Conservation (phyloP, 2,113 vertebrate species). For the Acanthisitta chloris region DNA sequence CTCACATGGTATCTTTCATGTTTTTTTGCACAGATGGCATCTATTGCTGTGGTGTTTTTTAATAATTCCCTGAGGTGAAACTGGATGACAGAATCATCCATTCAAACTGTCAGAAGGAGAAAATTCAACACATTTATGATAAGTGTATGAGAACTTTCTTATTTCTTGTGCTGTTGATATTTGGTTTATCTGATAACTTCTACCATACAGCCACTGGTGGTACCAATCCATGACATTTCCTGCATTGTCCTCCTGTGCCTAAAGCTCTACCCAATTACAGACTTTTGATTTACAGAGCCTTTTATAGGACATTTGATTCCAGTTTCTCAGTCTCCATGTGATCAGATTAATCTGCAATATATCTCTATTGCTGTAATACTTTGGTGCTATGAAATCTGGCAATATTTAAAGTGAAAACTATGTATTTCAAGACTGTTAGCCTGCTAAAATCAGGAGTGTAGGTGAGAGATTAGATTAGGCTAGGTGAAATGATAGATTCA, state of each 20-base stretch:
- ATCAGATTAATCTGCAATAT: neutral
- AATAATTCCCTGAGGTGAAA: conserved; percentile 20
- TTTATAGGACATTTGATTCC: neutral
- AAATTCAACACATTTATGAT: neutral
- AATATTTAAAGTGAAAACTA: neutral
- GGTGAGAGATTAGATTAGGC: neutral
- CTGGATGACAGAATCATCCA: neutral
- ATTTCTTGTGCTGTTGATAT: neutral
- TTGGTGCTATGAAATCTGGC: neutral
- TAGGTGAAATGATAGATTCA: neutral
- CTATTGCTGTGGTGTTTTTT: neutral
- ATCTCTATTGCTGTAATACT: neutral
- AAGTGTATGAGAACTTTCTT: neutral
- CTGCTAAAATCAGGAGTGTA: neutral
- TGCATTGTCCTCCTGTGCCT: neutral
- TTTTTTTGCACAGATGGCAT: neutral
- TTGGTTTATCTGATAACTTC: neutral
- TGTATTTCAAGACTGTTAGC: neutral
- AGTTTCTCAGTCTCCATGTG: neutral
- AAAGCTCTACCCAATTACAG: neutral
- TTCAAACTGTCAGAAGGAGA: neutral
- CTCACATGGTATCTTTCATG: neutral
- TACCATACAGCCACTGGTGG: fast-evolving
- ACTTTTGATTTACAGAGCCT: neutral
- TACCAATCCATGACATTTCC: neutral